Base-by-base conservation (phyloP, 2,113 vertebrate species). In the Gadus macrocephalus region DNA sequence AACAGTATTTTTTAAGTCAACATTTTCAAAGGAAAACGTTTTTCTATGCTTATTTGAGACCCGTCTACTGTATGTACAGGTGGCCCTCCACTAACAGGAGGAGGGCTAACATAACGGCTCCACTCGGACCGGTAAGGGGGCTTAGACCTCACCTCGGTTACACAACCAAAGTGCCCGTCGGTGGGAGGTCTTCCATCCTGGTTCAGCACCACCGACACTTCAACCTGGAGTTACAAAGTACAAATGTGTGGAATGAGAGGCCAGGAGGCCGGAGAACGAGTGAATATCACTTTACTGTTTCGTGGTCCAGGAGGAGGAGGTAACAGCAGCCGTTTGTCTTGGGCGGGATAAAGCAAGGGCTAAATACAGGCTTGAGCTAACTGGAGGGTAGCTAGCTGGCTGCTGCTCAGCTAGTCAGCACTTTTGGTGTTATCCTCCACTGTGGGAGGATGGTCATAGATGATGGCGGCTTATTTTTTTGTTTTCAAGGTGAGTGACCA, bases 381-480 rank as follows among this genome's bases (percentile, higher is more conserved):
- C 42, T 12, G 42, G 42, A 49, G 42, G 42, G 42, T 49, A 49
- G 42, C 42, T 49, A 83, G 75, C 77, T 62, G 16, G 61, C 59
- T 70, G 82, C 83, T 84, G 85, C 85, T 88, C 80, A 62, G 55
- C 76, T 80, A 72, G 78, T 79, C 75, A 73, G 68, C 79, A 65
- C 72, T 74, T 72, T 81, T 58, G 55, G 69, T 81, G 42, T 49
- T 49, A 49, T 49, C 42, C 42, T 49, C 42, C 42, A 14, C 42
- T 49, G 42, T 49, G 42, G 12, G 42, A 12, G 42, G 42, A 49
- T 14, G 42, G 42, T 49, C 42, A 49, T 49, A 49, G 42, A 49
- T 49, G 42, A 49, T 49, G 12, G 6, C 8, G 42, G 42, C 12
- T 49, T 49, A 49, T 49, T 8, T 49, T 49, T 9, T 14, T 49